A percentile compares a stretch with the other conserved stretches of the same genome.
These are phyloP conservation scores for Elaphurus davidianus DNA, from an alignment of 2,113 vertebrate genomes.

Conservation along the genomic window DNA sequence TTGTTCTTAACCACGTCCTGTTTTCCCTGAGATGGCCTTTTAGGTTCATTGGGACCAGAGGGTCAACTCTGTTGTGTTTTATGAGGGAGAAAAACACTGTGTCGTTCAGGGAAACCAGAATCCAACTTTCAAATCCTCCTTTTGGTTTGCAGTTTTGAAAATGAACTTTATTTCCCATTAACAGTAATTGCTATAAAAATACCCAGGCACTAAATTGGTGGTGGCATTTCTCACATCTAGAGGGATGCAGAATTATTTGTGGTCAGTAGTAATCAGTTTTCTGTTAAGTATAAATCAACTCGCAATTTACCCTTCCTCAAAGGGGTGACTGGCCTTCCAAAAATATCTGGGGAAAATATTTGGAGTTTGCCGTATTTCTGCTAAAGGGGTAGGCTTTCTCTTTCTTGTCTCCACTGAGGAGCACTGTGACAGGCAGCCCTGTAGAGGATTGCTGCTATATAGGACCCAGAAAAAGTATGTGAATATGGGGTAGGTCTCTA, in stretches of 20 bases:
- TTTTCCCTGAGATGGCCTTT: constrained; percentile 59
- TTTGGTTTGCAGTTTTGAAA: constrained; percentile 32
- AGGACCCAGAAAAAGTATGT: neutral
- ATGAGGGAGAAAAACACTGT: constrained; percentile 37
- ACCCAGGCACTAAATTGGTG: neutral
- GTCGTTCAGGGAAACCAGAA: constrained; percentile 16
- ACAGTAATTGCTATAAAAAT: neutral
- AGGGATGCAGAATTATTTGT: neutral
- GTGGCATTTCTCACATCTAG: neutral
- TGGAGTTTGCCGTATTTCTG: neutral
- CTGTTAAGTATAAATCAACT: neutral
- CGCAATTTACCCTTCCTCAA: neutral
- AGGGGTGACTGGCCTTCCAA: neutral
- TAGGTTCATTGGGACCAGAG: constrained; percentile 37
- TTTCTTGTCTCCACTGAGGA: neutral
- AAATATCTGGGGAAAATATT: neutral
- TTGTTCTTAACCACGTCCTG: constrained; percentile 55
- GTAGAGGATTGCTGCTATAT: neutral
- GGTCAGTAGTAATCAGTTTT: neutral
- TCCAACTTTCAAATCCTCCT: neutral
- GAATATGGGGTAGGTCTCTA: neutral
- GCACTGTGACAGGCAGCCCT: no score
- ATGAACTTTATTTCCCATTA: constrained; percentile 19
- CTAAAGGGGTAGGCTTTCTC: neutral
- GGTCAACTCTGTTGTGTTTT: constrained; percentile 60